Evolutionary conservation across 2,797 vertebrate genomes (phyloP), one percentile per base, ranked within the genome.

Genomic region (Spinibarbus caldwelli): DNA sequence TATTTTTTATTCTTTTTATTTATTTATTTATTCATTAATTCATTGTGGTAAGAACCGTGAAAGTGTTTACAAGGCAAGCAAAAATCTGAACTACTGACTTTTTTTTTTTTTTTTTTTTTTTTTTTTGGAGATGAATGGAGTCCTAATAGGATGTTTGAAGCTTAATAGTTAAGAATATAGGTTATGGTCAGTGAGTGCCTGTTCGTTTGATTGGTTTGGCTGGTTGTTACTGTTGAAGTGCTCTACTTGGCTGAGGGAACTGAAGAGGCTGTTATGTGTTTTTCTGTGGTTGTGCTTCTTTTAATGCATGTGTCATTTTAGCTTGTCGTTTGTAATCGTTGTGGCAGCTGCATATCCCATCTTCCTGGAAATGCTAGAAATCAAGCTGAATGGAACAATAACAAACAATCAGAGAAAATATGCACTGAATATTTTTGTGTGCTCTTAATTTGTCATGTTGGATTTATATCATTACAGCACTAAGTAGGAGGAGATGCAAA

Each of bases 381-480:
- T 67, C 17, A 78, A 14, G 8, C 47, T 2, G 73, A 68, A 57
- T 31, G 6, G 73, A 78, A 84, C 11, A 78, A 78, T 45, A 78
- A 78, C 75, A 78, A 84, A 84, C 62, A 45, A 78, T 68, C 59
- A 54, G 43, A 81, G 29, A 78, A 78, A 86, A 78, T 66, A 78
- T 54, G 29, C 34, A 23, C 10, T 29, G 15, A 41, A 70, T n/a
- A 64, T 84, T 38, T 75, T 49, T 75, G 31, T 80, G 59, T 80
- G 38, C 31, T 78, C 31, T 82, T 49, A 68, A 83, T 89, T 88
- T 85, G 86, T 87, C 86, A 82, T 52, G 47, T 83, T 68, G 75
- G 38, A 81, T 88, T 79, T 38, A 41, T 76, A 68, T 84, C 78
- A 38, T 66, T 66, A 43, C 2, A n/a, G 14, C 15, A 77, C 83